Conservation (phyloP, 2,113 vertebrate species). For the Sphyrna mokarran region DNA sequence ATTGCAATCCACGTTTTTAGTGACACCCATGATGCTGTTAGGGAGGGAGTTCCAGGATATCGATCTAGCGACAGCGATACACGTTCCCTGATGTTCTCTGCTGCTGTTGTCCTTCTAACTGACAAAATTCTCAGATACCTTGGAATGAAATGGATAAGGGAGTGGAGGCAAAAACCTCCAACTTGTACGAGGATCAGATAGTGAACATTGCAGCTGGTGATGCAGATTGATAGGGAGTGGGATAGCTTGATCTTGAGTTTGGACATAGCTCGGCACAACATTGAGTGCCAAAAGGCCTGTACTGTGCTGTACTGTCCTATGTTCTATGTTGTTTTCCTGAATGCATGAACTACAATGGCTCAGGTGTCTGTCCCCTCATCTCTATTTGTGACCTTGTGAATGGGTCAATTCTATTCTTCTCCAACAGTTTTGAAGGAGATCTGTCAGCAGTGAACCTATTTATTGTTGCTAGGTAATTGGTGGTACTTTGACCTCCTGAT, state of each 20-base stretch:
- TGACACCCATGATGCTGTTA: not conserved
- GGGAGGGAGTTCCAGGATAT: no score
- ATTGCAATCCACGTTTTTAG: no score
- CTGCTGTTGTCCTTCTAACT: not conserved
- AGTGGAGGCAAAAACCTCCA: not conserved
- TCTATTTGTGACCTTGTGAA: not conserved
- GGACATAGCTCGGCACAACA: no score
- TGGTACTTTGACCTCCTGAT: constrained; percentile 1
- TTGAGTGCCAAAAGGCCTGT: no score
- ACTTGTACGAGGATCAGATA: not conserved
- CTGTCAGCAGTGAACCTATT: not conserved
- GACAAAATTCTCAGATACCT: not conserved
- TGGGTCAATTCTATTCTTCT: not conserved
- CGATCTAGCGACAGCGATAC: no score
- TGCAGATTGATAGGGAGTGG: no score
- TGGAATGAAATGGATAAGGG: not conserved
- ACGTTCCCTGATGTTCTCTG: not conserved
- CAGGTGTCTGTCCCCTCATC: not conserved
- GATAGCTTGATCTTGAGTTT: no score
- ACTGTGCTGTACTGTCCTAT: no score
- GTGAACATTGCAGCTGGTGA: not conserved
- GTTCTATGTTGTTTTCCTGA: not conserved
- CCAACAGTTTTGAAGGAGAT: not conserved
- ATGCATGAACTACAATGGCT: not conserved
- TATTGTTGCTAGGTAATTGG: not conserved